Conservation (phyloP, 1,140 invertebrate species). For the Tetramorium alpestre region DNA sequence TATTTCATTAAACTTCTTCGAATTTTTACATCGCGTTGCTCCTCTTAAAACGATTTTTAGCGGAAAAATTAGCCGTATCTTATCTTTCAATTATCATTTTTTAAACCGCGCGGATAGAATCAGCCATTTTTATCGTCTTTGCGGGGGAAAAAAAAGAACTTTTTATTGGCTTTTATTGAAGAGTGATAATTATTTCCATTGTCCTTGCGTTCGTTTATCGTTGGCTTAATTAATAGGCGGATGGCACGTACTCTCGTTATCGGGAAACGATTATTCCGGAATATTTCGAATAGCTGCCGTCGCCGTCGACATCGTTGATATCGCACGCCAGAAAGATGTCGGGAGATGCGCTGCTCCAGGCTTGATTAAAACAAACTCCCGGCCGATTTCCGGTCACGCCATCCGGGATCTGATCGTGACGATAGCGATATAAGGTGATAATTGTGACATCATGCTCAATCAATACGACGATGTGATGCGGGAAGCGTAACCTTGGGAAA, state of each 20-base stretch:
- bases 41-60: background rate
- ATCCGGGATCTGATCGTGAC: background rate
- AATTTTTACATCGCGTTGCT: background rate
- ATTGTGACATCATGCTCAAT: background rate
- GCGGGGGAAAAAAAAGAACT: background rate
- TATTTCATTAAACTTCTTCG: background rate
- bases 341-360: background rate
- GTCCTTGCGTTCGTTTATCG: background rate
- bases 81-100: slow-evolving; percentile 13
- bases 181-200: slow-evolving; percentile 43
- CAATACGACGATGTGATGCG: too few species aligned
- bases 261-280: slow-evolving; percentile 46
- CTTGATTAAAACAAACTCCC: slow-evolving; percentile 26
- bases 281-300: slow-evolving; percentile 37
- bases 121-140: background rate
- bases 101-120: background rate
- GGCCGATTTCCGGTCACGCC: slow-evolving; percentile 14
- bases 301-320: background rate
- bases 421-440: background rate
- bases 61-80: background rate
- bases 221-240: slow-evolving; percentile 29
- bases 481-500: background rate
- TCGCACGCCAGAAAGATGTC: slow-evolving; percentile 26
- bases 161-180: slow-evolving; percentile 3
- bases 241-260: slow-evolving; percentile 34